Evolutionary conservation across 2,888 invertebrate genomes (phyloP), one percentile per base, ranked within the genome.

Genomic region (Epistrophe grossulariae): DNA sequence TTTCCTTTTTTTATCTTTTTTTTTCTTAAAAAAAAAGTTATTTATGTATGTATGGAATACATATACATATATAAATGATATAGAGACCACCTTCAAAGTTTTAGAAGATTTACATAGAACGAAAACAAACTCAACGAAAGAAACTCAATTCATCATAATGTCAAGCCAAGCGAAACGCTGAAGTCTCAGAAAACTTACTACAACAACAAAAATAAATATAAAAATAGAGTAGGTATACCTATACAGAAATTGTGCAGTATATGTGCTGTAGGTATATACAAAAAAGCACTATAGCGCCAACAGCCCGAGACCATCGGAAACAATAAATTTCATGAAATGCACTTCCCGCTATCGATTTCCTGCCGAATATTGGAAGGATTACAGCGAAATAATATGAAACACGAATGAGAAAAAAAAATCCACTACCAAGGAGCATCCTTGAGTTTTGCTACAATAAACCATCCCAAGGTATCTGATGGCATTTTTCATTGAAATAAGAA

Each of bases 311-410:
- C 79, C 70, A 71, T 77, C 80, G 84, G 80, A 84, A 84, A 77
- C 73, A 85, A 85, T 85, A 85, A 85, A 85, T 85, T 81, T 78
- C 78, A 74, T 52, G 81, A 81, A 79, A 85, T 85, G 85, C 81
- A 85, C 85, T 85, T 85, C 62, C 81, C 85, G 71, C 68, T 85
- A 85, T 81, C 78, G 85, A 85, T 85, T 81, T 85, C 70, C 85
- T 85, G 81, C 85, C 85, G 78, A 85, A 85, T 85, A 78, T 85
- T 81, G 81, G 78, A 78, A 59, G 81, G 85, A 85, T 85, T 85
- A 85, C 81, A 81, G 57, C 57, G 55, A 48, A 81, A 81, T 85
- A 85, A 85, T 81, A 85, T 78, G 74, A 70, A 72, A 73, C 55
- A 78, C 50, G 28, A 45, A 59, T 59, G 55, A 57, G 28, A 24